Base-by-base conservation (phyloP, 1,140 invertebrate species). In the Brachionus calyciflorus region DNA sequence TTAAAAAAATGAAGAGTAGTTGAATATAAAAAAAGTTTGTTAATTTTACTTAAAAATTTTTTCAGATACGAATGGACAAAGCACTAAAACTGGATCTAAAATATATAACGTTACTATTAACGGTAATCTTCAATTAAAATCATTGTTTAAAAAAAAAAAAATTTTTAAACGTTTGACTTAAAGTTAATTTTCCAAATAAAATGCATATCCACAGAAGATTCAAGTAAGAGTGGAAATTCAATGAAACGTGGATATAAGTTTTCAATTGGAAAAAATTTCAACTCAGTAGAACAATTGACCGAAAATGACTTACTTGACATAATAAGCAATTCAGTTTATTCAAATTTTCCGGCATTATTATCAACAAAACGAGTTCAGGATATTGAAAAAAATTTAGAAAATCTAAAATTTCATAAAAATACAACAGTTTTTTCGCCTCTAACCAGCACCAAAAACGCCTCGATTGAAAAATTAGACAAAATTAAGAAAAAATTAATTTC, bases 271-370 rank as follows among this genome's bases (percentile, higher is more conserved):
- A 65, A 44, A 40, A 37, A 65, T 24, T 65, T 65, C 17, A 65
- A 21, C 21, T 65, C 60, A 44, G 24, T 65, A 12, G 60, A 65
- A 46, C 44, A 46, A 65, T 12, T 65, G 19, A 26, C 33, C 40
- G 60, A 65, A 44, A 65, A 65, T 65, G 40, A 65, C 14, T 41
- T 65, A 28, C 1, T 65, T 24, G 44, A 65, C 24, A 65, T 65
- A 3, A 44, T 44, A 46, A 65, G 28, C 40, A 65, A 44, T 24
- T 65, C 60, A 37, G 19, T 65, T 21, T 65, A 65, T 24, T 65
- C 60, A 12, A 65, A 65, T 44, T 65, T 65, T 65, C 60, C 60
- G 1, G 60, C 60, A 14, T 24, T 44, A 5, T 24, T 65, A 19
- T 65, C 60, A 37, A 65, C 60, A 14, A 65, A 65, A 65, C 21